These are phyloP conservation scores for Monodelphis domestica DNA, from an alignment of 2,797 vertebrate species.

Conservation along the genomic window DNA sequence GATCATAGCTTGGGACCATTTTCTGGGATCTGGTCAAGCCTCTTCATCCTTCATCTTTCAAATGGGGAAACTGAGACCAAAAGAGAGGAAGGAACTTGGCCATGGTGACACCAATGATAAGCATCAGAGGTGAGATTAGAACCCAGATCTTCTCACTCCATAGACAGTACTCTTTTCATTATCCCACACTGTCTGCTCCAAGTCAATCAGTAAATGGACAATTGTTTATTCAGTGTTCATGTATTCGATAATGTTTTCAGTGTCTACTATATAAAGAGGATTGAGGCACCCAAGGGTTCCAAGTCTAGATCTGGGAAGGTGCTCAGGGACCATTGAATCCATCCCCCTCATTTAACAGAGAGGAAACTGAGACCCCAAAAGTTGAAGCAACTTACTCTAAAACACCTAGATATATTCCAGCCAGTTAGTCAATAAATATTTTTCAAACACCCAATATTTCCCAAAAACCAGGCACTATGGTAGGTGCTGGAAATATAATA, in stretches of 20 bases:
- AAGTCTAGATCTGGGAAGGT: background rate
- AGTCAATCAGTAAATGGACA: background rate
- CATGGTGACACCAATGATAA: background rate
- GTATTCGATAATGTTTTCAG: background rate
- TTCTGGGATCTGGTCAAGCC: background rate
- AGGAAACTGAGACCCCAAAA: background rate
- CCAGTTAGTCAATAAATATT: background rate
- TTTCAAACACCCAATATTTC: background rate
- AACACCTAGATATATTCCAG: background rate
- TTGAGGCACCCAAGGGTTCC: background rate
- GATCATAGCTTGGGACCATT: background rate
- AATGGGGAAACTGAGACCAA: background rate
- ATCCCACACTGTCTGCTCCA: background rate
- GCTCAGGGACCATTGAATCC: background rate
- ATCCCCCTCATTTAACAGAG: background rate
- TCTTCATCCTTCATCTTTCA: accelerated
- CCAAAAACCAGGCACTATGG: too few relatives aligned
- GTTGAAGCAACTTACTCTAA: background rate
- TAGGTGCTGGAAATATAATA: background rate
- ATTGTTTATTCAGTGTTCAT: background rate
- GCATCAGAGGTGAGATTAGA: background rate
- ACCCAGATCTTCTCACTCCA: background rate
- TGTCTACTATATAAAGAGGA: background rate
- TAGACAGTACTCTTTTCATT: background rate
- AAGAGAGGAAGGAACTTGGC: background rate